Conservation (phyloP, 1,140 invertebrate genomes). For the Parasteatoda tepidariorum region DNA sequence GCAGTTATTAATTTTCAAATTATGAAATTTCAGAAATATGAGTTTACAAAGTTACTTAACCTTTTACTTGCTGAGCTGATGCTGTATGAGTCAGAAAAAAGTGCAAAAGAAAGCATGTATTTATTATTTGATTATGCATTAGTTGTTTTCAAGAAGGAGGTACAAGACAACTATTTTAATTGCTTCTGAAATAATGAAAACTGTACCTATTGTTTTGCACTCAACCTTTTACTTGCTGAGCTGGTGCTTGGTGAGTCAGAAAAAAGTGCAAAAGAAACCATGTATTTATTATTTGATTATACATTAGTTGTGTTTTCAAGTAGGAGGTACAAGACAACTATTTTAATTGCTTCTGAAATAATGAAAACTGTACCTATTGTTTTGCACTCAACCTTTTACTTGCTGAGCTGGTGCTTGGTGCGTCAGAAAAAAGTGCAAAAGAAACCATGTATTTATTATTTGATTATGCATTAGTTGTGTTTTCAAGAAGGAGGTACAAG, state of each 20-base stretch:
- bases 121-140: not conserved
- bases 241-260: slow-evolving; percentile 18
- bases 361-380: not conserved
- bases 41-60: too few relatives aligned
- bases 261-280: slow-evolving; percentile 21
- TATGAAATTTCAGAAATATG: too few relatives aligned
- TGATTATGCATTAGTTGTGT: not conserved
- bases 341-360: not conserved
- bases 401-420: not conserved
- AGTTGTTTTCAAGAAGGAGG: not conserved
- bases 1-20: too few relatives aligned
- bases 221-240: slow-evolving; percentile 31
- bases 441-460: not conserved
- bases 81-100: not conserved
- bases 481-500: not conserved
- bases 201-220: not conserved
- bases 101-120: not conserved
- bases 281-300: not conserved
- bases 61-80: not conserved
- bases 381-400: slow-evolving; percentile 40
- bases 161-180: not conserved
- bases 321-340: not conserved
- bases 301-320: not conserved
- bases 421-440: slow-evolving; percentile 40
- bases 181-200: not conserved